A percentile compares a stretch with the other conserved stretches of the same genome.
Evolutionary conservation across 2,888 invertebrate species (phyloP).

Genomic region (Trichopoda pennipes): DNA sequence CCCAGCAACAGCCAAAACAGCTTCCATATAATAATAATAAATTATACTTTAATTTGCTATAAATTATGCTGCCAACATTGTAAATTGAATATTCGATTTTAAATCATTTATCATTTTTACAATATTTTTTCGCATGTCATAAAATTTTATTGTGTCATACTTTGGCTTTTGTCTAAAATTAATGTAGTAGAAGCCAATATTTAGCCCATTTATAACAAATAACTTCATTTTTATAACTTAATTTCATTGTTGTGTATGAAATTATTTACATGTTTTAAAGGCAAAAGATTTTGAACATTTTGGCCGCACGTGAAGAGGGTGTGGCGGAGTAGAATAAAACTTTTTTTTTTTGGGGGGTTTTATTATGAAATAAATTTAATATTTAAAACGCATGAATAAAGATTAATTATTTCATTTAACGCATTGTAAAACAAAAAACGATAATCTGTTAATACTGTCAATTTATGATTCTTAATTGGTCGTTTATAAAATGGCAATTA

Average conservation of each 20-base stretch:
- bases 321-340: neutral
- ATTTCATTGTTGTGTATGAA: conserved; percentile 30
- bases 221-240: conserved; percentile 5
- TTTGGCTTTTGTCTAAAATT: conserved; percentile 24
- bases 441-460: conserved; percentile 69
- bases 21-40: neutral
- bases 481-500: conserved; percentile 64
- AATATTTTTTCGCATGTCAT: conserved; percentile 5
- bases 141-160: conserved; percentile 11
- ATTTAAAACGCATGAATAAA: conserved; percentile 50
- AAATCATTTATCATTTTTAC: conserved; percentile 11
- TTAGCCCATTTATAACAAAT: conserved; percentile 43
- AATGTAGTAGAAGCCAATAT: conserved; percentile 48
- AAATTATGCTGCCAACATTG: neutral
- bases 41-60: neutral
- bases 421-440: conserved; percentile 56
- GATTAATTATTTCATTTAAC: conserved; percentile 66
- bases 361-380: conserved; percentile 45
- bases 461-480: conserved; percentile 68
- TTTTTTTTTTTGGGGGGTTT: conserved; percentile 31
- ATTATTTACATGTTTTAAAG: conserved; percentile 4
- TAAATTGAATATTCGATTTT: conserved; percentile 15
- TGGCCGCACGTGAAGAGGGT: neutral
- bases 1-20: too few relatives aligned
- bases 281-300: neutral